Evolutionary conservation across 2,113 vertebrate genomes (phyloP), one percentile per base, ranked within the genome.

Genomic region (Tympanuchus pallidicinctus): DNA sequence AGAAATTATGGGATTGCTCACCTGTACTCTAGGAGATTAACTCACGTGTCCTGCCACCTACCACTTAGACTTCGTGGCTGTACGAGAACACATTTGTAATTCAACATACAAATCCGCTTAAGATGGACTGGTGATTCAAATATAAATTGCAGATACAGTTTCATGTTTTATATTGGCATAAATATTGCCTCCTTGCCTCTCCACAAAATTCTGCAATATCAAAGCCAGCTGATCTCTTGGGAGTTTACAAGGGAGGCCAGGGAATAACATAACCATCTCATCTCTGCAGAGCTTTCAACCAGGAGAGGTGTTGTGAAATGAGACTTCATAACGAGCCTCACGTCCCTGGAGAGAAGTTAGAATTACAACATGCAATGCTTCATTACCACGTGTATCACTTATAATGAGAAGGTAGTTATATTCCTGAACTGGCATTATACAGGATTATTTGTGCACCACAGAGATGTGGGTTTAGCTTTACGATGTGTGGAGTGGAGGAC

Each of bases 11-110:
- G 83, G 79, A 89, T 72, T 88, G 82, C 91, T 92, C 88, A 96
- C 96, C 95, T 91, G 71, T 80, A 56, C 79, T 93, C 52, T 64
- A 65, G 73, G 73, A 94, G 94, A 97, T 97, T 96, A 97, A 75
- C 84, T 91, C 32, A 2, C 56, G 47, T 0, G 0, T 86, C 88
- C 73, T 69, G 17, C 81, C 86, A 95, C 88, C 90, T 90, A 90
- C 94, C 92, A 92, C 93, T 74, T 65, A 86, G 56, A 66, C 50
- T 67, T 67, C 8, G 64, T 8, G 13, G 79, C 60, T 38, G 16
- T 34, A 56, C 0, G 1, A 22, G 74, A 92, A 72, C 64, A 80
- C 64, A 86, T 84, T 79, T 54, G 73, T 88, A 82, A 93, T 52
- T n/a, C 76, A 88, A 54, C 0, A 0, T 3, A 70, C 42, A 90